A percentile compares a stretch with the other conserved stretches of the same genome.
These are phyloP conservation scores for Brachionus sp. DNA, from an alignment of 1,140 invertebrate genomes.

Conservation along the genomic window DNA sequence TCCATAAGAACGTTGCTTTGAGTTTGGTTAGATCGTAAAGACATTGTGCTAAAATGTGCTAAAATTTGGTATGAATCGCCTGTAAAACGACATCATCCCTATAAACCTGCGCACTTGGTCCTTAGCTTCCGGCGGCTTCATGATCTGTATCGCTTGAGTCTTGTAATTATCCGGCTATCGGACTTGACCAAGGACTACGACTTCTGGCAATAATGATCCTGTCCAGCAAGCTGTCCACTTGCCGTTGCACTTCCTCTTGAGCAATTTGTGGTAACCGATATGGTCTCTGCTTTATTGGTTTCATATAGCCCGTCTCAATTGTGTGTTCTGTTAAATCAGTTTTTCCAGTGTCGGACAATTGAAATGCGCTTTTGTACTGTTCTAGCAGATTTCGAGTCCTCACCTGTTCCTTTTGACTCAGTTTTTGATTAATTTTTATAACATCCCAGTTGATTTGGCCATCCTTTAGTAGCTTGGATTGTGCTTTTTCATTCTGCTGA, in stretches of 20 bases:
- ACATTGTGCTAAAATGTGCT: background rate
- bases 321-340: background rate
- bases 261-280: background rate
- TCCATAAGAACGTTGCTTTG: background rate
- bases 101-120: background rate
- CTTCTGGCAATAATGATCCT: constrained; percentile 47
- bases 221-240: constrained; percentile 6
- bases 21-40: background rate
- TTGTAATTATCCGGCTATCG: background rate
- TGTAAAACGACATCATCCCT: background rate
- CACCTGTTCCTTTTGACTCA: background rate
- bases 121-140: too few relatives aligned
- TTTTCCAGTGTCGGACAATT: background rate
- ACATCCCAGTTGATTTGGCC: background rate
- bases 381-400: background rate
- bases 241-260: background rate
- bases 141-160: too few relatives aligned
- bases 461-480: background rate
- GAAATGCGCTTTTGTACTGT: background rate
- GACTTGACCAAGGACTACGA: background rate
- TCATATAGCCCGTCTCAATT: background rate
- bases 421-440: background rate
- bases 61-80: background rate
- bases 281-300: background rate
- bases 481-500: background rate